Percentiles rank a stretch among this genome's conserved stretches.
phyloP scores from a whole-genome alignment of 2,888 invertebrate genomes.

The Melikaiella ostensackeni region DNA sequence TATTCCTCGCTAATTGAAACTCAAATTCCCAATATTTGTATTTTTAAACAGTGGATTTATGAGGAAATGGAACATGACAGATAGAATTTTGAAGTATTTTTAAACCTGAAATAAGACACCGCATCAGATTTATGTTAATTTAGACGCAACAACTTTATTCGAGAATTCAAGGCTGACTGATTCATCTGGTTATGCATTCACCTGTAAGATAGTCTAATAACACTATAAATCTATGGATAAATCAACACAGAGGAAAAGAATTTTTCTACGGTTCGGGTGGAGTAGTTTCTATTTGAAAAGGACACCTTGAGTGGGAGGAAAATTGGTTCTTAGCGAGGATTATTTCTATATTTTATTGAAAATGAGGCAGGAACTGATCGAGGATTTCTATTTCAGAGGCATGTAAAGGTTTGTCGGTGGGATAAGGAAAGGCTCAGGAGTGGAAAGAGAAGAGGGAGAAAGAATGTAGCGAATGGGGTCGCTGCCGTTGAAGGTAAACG shows the following conservation, averaged over 20 bases:
- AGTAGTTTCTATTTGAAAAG: not conserved
- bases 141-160: not conserved
- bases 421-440: slow-evolving; percentile 52
- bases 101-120: not conserved
- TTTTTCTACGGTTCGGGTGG: not conserved
- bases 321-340: not conserved
- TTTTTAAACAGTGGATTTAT: no score
- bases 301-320: not conserved
- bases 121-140: not conserved
- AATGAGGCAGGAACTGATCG: slow-evolving; percentile 44
- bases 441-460: slow-evolving; percentile 55
- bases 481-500: slow-evolving; percentile 75
- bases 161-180: not conserved
- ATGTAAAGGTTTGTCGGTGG: slow-evolving; percentile 51
- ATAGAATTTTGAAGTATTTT: not conserved
- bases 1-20: no score
- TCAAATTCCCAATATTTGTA: no score
- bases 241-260: not conserved
- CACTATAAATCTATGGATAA: not conserved
- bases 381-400: slow-evolving; percentile 52
- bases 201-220: not conserved
- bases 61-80: not conserved
- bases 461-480: slow-evolving; percentile 75
- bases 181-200: not conserved
- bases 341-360: not conserved